Conservation (phyloP, 2,797 vertebrate genomes). For the Ctenosaura bakeri region DNA sequence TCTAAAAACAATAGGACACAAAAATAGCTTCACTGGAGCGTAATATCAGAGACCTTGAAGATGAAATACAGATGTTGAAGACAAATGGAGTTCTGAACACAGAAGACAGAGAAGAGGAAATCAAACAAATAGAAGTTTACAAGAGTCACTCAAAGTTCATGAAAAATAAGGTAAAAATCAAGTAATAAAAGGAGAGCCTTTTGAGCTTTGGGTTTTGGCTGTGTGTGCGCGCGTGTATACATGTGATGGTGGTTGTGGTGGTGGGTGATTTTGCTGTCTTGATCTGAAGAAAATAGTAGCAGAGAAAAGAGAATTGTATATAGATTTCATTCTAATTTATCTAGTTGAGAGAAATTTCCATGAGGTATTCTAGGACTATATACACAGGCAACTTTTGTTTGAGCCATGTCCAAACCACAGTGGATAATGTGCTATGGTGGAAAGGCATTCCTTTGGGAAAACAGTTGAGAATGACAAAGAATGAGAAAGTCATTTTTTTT, state of each 20-base stretch:
- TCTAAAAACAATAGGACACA: constrained; percentile 86
- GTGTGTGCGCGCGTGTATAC: too few relatives aligned
- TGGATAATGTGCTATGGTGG: constrained; percentile 8
- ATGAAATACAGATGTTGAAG: constrained; percentile 98
- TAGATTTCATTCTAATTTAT: background rate
- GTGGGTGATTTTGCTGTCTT: background rate
- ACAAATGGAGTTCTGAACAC: constrained; percentile 93
- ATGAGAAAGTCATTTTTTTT: background rate
- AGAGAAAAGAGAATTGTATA: background rate
- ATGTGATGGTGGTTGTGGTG: too few relatives aligned
- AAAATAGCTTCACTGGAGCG: constrained; percentile 97
- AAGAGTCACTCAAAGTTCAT: constrained; percentile 99
- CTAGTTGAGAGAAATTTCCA: background rate
- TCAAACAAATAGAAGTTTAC: constrained; percentile 99
- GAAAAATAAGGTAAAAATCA: constrained; percentile 92
- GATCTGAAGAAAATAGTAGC: background rate
- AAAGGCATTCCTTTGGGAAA: constrained; percentile 17
- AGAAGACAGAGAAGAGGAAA: constrained; percentile 96
- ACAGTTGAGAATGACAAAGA: constrained; percentile 12
- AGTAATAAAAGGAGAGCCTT: constrained; percentile 50
- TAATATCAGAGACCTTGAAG: constrained; percentile 96
- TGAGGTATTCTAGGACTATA: background rate
- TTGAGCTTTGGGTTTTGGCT: background rate
- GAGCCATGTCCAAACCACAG: constrained; percentile 1
- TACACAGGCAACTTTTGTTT: constrained; percentile 20